Percentiles rank a stretch among this genome's conserved stretches.
These are phyloP conservation scores for Pygocentrus nattereri DNA, from an alignment of 2,797 vertebrate species.

Conservation along the genomic window DNA sequence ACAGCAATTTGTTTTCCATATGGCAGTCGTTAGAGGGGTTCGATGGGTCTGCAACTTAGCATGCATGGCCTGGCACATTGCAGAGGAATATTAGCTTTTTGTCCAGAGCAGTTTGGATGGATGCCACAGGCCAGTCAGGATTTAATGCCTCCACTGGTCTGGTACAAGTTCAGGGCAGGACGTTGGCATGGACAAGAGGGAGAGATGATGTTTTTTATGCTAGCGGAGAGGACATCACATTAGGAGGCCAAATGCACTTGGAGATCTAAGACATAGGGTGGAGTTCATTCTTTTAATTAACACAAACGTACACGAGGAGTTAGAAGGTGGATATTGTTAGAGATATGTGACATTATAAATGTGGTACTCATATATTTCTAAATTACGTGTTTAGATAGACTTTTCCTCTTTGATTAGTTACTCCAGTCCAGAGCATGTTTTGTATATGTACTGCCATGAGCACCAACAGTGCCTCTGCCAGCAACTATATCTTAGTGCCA, in stretches of 20 bases:
- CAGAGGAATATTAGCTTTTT: conserved; percentile 76
- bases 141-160: conserved; percentile 70
- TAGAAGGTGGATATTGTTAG: no score
- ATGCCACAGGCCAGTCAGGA: conserved; percentile 70
- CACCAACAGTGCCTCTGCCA: neutral
- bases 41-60: conserved; percentile 63
- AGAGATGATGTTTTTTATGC: conserved; percentile 53
- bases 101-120: conserved; percentile 67
- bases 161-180: conserved; percentile 63
- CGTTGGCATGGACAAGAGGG: conserved; percentile 49
- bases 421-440: neutral
- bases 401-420: neutral
- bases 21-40: conserved; percentile 66
- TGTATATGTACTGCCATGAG: neutral
- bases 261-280: conserved; percentile 9
- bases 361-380: neutral
- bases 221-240: conserved; percentile 36
- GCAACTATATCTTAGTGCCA: neutral
- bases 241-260: conserved; percentile 19
- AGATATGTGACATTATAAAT: no score
- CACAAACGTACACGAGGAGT: neutral
- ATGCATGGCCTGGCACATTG: conserved; percentile 66
- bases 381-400: neutral
- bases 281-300: neutral
- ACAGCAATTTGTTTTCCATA: conserved; percentile 69